Percentiles rank a stretch among this genome's conserved stretches.
Conservation (phyloP, 2,888 invertebrate species). For the Rotaria socialis region DNA sequence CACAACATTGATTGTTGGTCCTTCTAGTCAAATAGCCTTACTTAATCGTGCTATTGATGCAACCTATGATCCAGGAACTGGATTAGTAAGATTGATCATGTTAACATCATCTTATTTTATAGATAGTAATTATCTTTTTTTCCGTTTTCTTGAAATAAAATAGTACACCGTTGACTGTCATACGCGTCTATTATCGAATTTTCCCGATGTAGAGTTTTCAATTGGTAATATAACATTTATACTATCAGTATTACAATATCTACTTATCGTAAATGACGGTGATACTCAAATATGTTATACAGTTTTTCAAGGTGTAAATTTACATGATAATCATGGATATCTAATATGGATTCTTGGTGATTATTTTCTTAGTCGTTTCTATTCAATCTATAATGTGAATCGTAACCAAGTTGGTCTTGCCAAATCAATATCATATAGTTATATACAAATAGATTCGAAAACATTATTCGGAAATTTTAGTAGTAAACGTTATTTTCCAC, state of each 20-base stretch:
- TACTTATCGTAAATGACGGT: neutral
- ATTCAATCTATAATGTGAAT: conserved; percentile 2
- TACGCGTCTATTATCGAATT: neutral
- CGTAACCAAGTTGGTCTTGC: neutral
- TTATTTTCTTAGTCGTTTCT: neutral
- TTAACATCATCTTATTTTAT: neutral
- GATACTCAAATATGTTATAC: neutral
- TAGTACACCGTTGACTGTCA: neutral
- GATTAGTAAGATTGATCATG: neutral
- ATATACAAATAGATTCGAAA: neutral
- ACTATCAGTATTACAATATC: neutral
- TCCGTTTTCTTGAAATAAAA: neutral
- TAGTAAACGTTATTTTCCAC: no score
- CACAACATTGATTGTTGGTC: conserved; percentile 11
- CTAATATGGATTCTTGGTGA: conserved; percentile 30
- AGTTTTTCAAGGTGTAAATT: neutral
- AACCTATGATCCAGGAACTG: neutral
- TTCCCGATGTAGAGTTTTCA: neutral
- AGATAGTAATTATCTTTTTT: neutral
- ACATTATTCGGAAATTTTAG: neutral
- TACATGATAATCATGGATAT: neutral
- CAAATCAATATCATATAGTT: neutral
- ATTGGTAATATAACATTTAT: neutral
- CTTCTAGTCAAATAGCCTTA: neutral
- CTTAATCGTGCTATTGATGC: neutral